Percentiles rank a stretch among this genome's conserved stretches.
phyloP scores from a whole-genome alignment of 2,797 vertebrate genomes.

The Oreortyx pictus region DNA sequence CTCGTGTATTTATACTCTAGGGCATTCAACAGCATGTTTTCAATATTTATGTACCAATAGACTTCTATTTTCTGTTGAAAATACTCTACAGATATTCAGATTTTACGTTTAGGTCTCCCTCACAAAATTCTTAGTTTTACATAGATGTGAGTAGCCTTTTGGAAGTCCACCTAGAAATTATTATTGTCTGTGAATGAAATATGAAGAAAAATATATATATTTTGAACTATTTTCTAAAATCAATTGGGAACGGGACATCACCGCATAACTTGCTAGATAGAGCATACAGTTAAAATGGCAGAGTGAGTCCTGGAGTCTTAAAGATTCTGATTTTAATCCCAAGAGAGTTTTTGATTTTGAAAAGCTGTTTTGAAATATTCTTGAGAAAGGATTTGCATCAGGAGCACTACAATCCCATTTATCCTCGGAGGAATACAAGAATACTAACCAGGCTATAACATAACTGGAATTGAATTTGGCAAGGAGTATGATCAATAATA shows the following conservation, averaged over 20 bases:
- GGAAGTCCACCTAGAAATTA: background rate
- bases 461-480: background rate
- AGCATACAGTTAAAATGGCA: background rate
- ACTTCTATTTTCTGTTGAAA: background rate
- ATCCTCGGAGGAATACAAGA: background rate
- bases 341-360: background rate
- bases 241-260: background rate
- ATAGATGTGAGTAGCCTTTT: background rate
- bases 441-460: background rate
- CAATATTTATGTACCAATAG: background rate
- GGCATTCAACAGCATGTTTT: background rate
- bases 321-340: background rate
- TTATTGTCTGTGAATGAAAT: background rate
- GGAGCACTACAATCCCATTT: background rate
- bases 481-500: background rate
- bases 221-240: background rate
- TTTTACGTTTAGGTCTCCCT: background rate
- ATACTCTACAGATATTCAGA: background rate
- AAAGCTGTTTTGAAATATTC: background rate
- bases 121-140: background rate
- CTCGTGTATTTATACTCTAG: background rate
- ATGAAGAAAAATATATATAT: background rate
- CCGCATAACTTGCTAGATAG: background rate
- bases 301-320: background rate
- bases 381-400: background rate